These are phyloP conservation scores for Dryococelus australis DNA, from an alignment of 2,888 invertebrate species.

Conservation along the genomic window DNA sequence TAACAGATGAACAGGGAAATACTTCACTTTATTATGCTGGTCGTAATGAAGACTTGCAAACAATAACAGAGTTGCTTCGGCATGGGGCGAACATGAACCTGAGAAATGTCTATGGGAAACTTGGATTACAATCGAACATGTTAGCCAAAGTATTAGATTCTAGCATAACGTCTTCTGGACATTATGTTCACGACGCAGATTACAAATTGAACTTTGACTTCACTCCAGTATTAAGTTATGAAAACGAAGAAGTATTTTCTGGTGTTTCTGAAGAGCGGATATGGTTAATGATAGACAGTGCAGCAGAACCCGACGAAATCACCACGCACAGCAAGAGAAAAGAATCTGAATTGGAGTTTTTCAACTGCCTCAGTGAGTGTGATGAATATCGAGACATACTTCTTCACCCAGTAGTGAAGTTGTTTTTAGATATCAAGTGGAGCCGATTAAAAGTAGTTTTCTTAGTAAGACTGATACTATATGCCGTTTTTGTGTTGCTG, in stretches of 20 bases:
- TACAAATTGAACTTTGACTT: not conserved
- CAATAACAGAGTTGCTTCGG: not conserved
- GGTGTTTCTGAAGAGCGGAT: not conserved
- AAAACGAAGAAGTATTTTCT: not conserved
- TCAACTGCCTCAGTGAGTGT: not conserved
- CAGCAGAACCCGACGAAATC: not conserved
- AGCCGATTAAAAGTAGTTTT: not conserved
- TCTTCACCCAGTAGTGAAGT: not conserved
- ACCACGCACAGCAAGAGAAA: not conserved
- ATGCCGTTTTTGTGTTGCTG: not conserved
- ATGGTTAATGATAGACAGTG: not conserved
- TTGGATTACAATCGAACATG: not conserved
- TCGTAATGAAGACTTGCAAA: not conserved
- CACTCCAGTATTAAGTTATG: not conserved
- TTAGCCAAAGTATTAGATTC: not conserved
- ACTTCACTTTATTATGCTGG: not conserved
- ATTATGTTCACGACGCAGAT: not conserved
- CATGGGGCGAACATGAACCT: not conserved
- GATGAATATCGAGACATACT: not conserved
- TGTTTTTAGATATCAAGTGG: constrained; percentile 19
- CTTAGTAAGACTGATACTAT: not conserved
- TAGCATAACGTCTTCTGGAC: not conserved
- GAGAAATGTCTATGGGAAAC: not conserved
- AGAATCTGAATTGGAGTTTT: constrained; percentile 13
- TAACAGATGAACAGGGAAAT: not conserved